Base-by-base conservation (phyloP, 2,888 invertebrate species). In the Galerucella nymphaeae region DNA sequence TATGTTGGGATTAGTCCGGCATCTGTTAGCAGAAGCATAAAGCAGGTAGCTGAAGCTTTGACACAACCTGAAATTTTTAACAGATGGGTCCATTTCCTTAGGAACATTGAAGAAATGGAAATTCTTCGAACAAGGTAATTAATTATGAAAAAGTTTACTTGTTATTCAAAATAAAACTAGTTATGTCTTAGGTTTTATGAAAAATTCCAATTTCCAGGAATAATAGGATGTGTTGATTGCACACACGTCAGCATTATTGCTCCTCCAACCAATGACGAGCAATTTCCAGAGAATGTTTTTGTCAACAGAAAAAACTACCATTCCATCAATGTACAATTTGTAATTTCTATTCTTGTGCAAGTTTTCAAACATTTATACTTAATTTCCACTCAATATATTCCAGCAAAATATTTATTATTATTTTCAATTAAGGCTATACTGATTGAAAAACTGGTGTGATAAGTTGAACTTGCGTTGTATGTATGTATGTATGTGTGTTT, bases 161-260 rank as follows among this genome's bases (percentile, higher is more conserved):
- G 13, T 48, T n/a, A 48, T 48, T 13, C 48, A n/a, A 48, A n/a
- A 48, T 48, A 48, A 23, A 23, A 23, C 23, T 14, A 48, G 4
- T 48, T 11, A 48, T 48, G 48, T 48, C 14, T 48, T 14, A 48
- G 48, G 14, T 48, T 48, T 48, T 48, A 48, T 48, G 14, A 48
- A 11, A 48, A 48, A 48, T 48, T 14, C 14, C 48, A n/a, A n/a
- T 48, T 48, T 48, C 48, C n/a, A 48, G 48, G 48, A 48, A 48
- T 48, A 53, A 23, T 65, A 38, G 65, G 65, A 38, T 55, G 65
- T 50, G 50, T 65, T 14, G 65, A 65, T 65, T 65, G 50, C 30
- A 65, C 65, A 23, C 50, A 65, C 38, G 50, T 65, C 30, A 53
- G 53, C 50, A 65, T 65, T 38, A 53, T 48, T 65, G 23, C 48